phyloP scores from a whole-genome alignment of 92 coral and sea anemone species.

The Porites divaricata region DNA sequence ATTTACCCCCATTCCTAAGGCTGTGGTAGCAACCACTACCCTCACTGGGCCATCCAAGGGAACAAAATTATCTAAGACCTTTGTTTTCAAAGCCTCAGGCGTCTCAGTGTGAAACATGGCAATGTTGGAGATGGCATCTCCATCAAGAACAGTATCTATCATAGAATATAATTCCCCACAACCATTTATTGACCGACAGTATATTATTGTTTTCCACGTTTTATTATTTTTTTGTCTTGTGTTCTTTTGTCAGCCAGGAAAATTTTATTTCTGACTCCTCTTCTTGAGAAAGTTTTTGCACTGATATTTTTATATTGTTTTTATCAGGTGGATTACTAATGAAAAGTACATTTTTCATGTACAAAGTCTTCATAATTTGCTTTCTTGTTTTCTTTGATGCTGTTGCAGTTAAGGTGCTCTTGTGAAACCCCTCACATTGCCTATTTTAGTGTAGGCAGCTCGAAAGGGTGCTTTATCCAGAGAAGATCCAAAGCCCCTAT shows the following conservation, averaged over 20 bases:
- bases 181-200: slow-evolving; percentile 25
- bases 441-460: neutral
- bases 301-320: slow-evolving; percentile 37
- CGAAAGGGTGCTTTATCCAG: slow-evolving; percentile 24
- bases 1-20: slow-evolving; percentile 30
- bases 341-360: too few species aligned
- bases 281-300: slow-evolving; percentile 30
- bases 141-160: slow-evolving; percentile 40
- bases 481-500: slow-evolving; percentile 24
- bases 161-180: slow-evolving; percentile 22
- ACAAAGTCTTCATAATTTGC: neutral
- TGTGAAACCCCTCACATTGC: slow-evolving; percentile 51
- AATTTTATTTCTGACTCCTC: slow-evolving; percentile 44
- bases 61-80: slow-evolving; percentile 21
- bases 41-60: slow-evolving; percentile 23
- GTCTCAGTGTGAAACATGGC: slow-evolving; percentile 38
- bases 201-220: slow-evolving; percentile 41
- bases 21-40: slow-evolving; percentile 35
- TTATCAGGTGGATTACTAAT: neutral
- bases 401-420: slow-evolving; percentile 69
- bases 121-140: slow-evolving; percentile 43
- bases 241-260: slow-evolving; percentile 53
- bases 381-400: slow-evolving; percentile 50
- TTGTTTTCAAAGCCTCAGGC: slow-evolving; percentile 22
- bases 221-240: slow-evolving; percentile 9